Conservation (phyloP, 35 echinoderm and acorn worm species). For the Apostichopus parvimensis region DNA sequence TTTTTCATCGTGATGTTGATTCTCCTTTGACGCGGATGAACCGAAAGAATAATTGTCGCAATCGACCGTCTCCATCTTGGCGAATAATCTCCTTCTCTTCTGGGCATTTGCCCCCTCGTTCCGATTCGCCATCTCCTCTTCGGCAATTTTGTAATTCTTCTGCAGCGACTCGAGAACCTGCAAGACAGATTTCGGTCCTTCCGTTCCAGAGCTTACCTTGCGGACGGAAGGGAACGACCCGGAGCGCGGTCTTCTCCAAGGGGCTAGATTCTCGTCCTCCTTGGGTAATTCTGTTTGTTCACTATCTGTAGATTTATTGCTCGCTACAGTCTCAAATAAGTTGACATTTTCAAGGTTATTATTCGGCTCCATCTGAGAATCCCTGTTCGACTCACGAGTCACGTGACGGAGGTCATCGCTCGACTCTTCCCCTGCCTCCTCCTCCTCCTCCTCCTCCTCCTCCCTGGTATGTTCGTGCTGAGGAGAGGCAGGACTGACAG, state of each 20-base stretch:
- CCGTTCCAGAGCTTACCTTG: background rate
- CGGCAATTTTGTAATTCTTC: constrained; percentile 54
- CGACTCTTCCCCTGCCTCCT: background rate
- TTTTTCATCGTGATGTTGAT: background rate
- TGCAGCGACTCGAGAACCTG: constrained; percentile 74
- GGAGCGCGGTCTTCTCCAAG: constrained; percentile 9
- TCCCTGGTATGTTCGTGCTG: constrained; percentile 25
- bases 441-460: constrained; percentile 37
- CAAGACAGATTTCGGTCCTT: constrained; percentile 64
- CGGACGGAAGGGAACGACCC: constrained; percentile 57
- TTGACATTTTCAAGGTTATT: constrained; percentile 44
- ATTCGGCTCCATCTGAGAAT: constrained; percentile 67
- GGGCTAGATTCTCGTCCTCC: background rate
- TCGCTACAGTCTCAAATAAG: background rate
- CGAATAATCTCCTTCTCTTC: constrained; percentile 34
- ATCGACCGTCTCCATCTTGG: constrained; percentile 72
- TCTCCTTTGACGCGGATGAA: background rate
- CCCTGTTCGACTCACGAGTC: background rate
- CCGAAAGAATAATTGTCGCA: constrained; percentile 59
- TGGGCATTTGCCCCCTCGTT: background rate
- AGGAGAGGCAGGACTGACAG: constrained; percentile 41
- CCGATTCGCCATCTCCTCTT: constrained; percentile 11
- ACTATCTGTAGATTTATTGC: background rate
- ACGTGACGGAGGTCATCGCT: background rate
- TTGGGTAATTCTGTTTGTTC: background rate